phyloP scores from a whole-genome alignment of 2,797 vertebrate genomes.

The Falco concolor region DNA sequence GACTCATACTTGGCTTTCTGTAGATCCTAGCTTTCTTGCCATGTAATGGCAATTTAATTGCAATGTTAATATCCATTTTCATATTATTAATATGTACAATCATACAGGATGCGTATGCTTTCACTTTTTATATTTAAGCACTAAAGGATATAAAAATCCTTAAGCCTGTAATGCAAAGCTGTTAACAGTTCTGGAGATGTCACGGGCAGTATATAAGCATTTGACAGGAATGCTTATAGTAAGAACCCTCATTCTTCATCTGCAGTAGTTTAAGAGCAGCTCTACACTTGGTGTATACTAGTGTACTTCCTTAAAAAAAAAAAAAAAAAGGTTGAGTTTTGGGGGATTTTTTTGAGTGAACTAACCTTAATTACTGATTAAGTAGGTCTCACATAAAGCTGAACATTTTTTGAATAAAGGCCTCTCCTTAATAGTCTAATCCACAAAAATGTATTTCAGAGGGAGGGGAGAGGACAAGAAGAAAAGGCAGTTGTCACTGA shows the following conservation, averaged over 20 bases:
- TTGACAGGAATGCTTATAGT: not conserved
- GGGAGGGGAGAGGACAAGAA: not conserved
- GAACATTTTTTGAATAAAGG: not conserved
- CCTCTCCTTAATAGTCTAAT: not conserved
- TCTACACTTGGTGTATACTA: not conserved
- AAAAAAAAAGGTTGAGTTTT: not conserved
- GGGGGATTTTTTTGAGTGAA: not conserved
- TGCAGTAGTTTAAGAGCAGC: not conserved
- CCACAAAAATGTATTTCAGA: not conserved
- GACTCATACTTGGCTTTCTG: not conserved
- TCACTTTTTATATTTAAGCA: not conserved
- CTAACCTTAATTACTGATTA: not conserved
- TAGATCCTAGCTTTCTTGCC: not conserved
- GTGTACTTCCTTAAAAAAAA: not conserved
- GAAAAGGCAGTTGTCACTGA: not conserved
- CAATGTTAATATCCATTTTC: not conserved
- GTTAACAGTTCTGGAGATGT: not conserved
- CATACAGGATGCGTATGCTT: not conserved
- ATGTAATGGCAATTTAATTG: conserved; percentile 3
- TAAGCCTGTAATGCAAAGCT: not conserved
- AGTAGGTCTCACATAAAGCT: not conserved
- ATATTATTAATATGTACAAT: not conserved
- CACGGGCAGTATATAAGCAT: not conserved
- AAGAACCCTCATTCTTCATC: not conserved
- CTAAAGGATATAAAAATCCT: not conserved